A percentile compares a stretch with the other conserved stretches of the same genome.
Evolutionary conservation across 92 coral and sea anemone genomes (phyloP).

Genomic region (Parazoanthus darwini): DNA sequence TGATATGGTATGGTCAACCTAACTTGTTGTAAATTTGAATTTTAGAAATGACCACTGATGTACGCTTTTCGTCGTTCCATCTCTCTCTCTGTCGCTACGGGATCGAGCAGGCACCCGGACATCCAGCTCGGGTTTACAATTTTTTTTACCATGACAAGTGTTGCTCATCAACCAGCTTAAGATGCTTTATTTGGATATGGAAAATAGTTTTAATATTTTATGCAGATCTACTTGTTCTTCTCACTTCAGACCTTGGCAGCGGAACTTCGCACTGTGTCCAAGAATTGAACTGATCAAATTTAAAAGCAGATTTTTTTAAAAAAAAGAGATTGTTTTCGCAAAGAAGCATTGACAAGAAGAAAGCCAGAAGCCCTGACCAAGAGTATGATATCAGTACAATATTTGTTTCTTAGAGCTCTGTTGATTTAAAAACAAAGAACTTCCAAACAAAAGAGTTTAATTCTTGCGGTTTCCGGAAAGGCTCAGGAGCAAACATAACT

Average conservation of each 20-base stretch:
- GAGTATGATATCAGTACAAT: too few relatives aligned
- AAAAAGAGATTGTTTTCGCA: too few relatives aligned
- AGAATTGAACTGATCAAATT: not conserved
- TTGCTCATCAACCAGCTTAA: not conserved
- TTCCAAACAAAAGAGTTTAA: not conserved
- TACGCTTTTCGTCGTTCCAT: too few relatives aligned
- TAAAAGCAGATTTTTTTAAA: not conserved
- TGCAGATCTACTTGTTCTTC: not conserved
- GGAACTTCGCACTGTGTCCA: not conserved
- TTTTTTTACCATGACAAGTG: not conserved
- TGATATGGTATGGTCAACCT: conserved; percentile 22
- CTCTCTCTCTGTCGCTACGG: not conserved
- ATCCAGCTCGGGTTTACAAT: too few relatives aligned
- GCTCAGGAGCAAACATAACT: not conserved
- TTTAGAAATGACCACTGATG: not conserved
- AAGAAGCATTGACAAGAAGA: too few relatives aligned
- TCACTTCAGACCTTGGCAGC: too few relatives aligned
- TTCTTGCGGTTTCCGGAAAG: not conserved
- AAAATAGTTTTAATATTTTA: too few relatives aligned
- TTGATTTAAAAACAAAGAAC: not conserved
- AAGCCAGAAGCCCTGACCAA: too few relatives aligned
- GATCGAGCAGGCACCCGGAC: too few relatives aligned
- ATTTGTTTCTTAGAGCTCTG: not conserved
- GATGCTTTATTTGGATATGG: not conserved
- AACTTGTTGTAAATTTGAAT: not conserved